Evolutionary conservation across 2,888 invertebrate species (phyloP), one percentile per base, ranked within the genome.

Genomic region (Drosophila antonietae): DNA sequence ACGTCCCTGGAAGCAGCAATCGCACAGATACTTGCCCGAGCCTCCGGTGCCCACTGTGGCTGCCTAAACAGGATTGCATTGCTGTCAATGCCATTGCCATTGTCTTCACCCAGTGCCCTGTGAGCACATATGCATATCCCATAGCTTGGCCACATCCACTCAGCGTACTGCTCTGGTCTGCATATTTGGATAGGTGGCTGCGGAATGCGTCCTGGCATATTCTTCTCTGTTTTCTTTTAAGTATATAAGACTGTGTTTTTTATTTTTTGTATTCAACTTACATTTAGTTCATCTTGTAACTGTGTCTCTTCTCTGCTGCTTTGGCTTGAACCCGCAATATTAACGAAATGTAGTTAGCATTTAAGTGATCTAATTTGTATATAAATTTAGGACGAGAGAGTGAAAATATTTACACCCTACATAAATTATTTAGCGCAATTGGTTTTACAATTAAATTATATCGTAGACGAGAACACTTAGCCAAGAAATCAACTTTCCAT

Each of bases 361-460:
- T 59, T 84, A 88, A 71, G 78, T 60, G 59, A 69, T 69, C 68
- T 86, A 55, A 86, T 88, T 88, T 84, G 84, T 84, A 88, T 35
- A 88, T 88, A 88, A 35, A 72, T 63, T 73, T 75, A 57, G 61
- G 37, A 66, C 46, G 60, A 56, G 41, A 61, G 43, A 53, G 49
- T 58, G 64, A 57, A 67, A 62, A 64, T 69, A 62, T 74, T 75
- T 72, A 67, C 53, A 74, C 58, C 77, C 69, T 68, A 79, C 64
- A 73, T 88, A 86, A 84, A 79, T 88, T 84, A 84, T 83, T 86
- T 84, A 88, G 84, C 77, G 49, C 81, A 84, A 88, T 88, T 88
- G 88, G 88, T 63, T 83, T 83, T 74, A 78, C 63, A 71, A 68
- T 68, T 79, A 71, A 80, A 74, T 78, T 78, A 77, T 67, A 79